These are phyloP conservation scores for Andinoacara biseriatus DNA, from an alignment of 2,113 vertebrate genomes.

Conservation along the genomic window DNA sequence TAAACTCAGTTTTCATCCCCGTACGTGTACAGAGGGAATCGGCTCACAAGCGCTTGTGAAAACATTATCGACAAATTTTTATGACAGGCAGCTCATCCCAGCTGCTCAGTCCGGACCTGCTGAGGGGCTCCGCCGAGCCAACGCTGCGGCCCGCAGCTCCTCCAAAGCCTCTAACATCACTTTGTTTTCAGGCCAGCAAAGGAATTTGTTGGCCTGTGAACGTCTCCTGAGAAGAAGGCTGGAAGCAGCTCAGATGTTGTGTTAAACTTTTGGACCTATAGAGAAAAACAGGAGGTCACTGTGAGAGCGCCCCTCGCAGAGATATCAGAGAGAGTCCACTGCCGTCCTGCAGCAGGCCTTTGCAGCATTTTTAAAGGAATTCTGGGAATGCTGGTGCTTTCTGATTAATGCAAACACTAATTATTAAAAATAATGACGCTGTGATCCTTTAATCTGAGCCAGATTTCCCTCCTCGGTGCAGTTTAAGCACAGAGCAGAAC, in stretches of 20 bases:
- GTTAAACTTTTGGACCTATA: not conserved
- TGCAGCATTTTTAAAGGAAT: not conserved
- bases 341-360: not conserved
- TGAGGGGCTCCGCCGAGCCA: not conserved
- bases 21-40: fast-evolving
- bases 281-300: not conserved
- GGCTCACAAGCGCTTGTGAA: not conserved
- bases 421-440: not conserved
- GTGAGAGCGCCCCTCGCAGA: not conserved
- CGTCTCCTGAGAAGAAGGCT: not conserved
- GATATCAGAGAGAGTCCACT: not conserved
- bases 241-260: not conserved
- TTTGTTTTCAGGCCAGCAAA: conserved; percentile 19
- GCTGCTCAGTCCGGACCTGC: not conserved
- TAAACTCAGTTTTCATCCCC: not conserved
- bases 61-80: not conserved
- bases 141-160: fast-evolving
- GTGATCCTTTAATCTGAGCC: not conserved
- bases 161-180: not conserved
- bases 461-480: not conserved
- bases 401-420: not conserved
- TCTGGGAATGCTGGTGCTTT: fast-evolving
- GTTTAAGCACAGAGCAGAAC: not conserved
- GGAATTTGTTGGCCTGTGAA: not conserved
- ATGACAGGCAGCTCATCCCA: not conserved